Base-by-base conservation (phyloP, 2,797 vertebrate species). In the Odontamblyopus rebecca region DNA sequence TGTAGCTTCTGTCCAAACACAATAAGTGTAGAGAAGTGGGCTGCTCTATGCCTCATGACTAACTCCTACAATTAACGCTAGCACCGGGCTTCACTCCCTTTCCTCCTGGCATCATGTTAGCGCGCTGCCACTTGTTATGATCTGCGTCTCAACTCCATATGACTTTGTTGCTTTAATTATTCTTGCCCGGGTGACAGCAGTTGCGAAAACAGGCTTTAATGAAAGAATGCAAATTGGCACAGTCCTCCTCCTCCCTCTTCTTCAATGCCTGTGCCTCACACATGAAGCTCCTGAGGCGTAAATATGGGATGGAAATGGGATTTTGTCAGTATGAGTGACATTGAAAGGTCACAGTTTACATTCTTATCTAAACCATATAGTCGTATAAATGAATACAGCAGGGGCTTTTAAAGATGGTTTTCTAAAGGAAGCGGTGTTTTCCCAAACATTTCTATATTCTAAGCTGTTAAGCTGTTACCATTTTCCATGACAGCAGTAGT, bases 51-150 rank as follows among this genome's bases (percentile, higher is more conserved):
- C 51, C 70, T 62, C 57, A 59, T 54, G 68, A 75, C 72, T 72
- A 80, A 78, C 76, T 76, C 69, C 57, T 56, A 79, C 85, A 84
- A 82, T 88, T 85, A 85, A 73, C 51, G 27, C 60, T 54, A 54
- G 4, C 70, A 44, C 4, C 1, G n/a, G 54, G 67, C 75, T 67
- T 72, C 67, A 38, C 68, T 82, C 70, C 68, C 56, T 64, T 78
- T 68, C 41, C 75, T 74, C 67, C 76, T 66, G 70, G 69, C 27
- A 74, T 69, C 44, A 65, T 72, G 73, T 82, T 78, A 84, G 70
- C 69, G 12, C 66, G 74, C n/a, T 32, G 62, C 66, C 73, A 54
- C 68, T 83, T 73, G 78, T 79, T 85, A 83, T 79, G 70, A 75
- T 74, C 72, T 51, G 30, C n/a, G 5, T 1, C 57, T 69, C 73